phyloP scores from a whole-genome alignment of 2,797 vertebrate species.

The Sebastes reedi region DNA sequence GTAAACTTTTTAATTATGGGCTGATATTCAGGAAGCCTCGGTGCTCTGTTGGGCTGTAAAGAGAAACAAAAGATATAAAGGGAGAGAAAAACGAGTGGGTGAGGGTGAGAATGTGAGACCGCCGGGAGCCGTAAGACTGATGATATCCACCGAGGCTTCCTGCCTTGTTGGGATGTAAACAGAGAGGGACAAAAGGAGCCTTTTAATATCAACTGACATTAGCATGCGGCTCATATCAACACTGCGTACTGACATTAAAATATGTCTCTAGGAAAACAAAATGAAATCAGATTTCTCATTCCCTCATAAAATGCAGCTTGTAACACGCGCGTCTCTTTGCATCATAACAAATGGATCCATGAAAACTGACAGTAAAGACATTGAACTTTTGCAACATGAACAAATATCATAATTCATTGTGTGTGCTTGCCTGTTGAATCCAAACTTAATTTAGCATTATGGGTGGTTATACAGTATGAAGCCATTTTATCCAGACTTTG shows the following conservation, averaged over 20 bases:
- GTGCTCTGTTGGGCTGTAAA: constrained; percentile 34
- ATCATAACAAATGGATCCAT: background rate
- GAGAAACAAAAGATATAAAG: constrained; percentile 17
- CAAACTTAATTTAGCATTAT: background rate
- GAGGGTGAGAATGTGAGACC: constrained; percentile 27
- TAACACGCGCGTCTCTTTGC: background rate
- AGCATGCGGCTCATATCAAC: constrained; percentile 33
- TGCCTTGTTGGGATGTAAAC: constrained; percentile 46
- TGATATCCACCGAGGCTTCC: constrained; percentile 26
- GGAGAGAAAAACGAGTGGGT: constrained; percentile 32
- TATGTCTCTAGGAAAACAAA: constrained; percentile 20
- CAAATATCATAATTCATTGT: background rate
- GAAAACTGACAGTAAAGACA: background rate
- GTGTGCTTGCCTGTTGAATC: background rate
- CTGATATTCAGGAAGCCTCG: constrained; percentile 20
- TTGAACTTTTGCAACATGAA: background rate
- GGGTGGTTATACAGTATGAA: background rate
- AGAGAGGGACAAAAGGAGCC: constrained; percentile 33
- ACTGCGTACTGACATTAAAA: constrained; percentile 12
- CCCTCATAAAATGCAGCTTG: background rate
- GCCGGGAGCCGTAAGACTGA: constrained; percentile 29
- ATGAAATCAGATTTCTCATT: background rate
- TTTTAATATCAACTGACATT: constrained; percentile 51
- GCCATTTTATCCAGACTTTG: background rate
- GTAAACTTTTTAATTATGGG: constrained; percentile 52